Evolutionary conservation across 2,113 vertebrate species (phyloP).

Genomic region (Caretta caretta): DNA sequence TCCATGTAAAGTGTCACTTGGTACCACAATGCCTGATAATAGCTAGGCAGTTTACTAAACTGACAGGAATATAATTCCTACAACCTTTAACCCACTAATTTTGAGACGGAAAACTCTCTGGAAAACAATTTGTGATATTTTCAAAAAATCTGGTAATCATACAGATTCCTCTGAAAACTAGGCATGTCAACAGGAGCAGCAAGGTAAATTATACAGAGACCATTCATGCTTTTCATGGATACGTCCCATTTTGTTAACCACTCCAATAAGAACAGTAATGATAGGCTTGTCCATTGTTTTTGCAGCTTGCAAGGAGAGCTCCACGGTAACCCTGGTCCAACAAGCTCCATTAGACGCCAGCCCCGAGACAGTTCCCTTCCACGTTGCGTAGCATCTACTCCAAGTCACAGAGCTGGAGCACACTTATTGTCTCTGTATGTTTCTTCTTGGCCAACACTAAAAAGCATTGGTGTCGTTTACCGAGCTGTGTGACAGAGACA

Average conservation of each 20-base stretch:
- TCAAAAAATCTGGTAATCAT: slow-evolving; percentile 49
- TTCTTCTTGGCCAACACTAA: neutral
- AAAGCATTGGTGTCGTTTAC: fast-evolving
- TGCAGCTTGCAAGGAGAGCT: neutral
- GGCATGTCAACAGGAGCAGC: neutral
- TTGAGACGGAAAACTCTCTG: slow-evolving; percentile 17
- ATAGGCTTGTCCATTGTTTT: neutral
- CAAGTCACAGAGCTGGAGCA: fast-evolving
- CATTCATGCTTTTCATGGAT: neutral
- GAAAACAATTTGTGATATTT: neutral
- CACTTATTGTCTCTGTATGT: neutral
- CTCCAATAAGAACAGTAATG: neutral
- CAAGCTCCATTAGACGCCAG: neutral
- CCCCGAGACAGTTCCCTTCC: fast-evolving
- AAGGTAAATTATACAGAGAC: slow-evolving; percentile 10
- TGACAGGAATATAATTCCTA: neutral
- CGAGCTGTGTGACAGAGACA: neutral
- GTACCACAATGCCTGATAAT: slow-evolving; percentile 3
- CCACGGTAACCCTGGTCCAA: fast-evolving
- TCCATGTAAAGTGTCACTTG: neutral
- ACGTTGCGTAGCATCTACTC: neutral
- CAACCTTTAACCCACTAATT: neutral
- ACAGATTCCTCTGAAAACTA: slow-evolving; percentile 16
- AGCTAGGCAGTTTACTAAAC: slow-evolving; percentile 17
- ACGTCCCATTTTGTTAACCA: neutral